Conservation (phyloP, 2,113 vertebrate species). For the Corythoichthys intestinalis region DNA sequence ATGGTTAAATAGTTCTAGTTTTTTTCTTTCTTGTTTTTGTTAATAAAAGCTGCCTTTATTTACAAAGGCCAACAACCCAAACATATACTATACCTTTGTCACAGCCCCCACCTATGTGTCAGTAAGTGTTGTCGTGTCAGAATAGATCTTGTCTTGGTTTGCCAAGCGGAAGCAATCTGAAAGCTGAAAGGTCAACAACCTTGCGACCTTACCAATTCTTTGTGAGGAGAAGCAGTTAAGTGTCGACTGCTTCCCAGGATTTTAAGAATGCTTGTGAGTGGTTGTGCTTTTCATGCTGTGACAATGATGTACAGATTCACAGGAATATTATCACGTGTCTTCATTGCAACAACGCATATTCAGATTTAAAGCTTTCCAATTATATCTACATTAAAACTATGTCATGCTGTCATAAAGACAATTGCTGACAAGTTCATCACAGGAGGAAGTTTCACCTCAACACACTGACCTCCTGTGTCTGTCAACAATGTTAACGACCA, state of each 20-base stretch:
- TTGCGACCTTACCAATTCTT: slow-evolving; percentile 40
- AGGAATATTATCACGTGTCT: slow-evolving; percentile 46
- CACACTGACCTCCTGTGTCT: slow-evolving; percentile 36
- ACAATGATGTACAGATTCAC: slow-evolving; percentile 54
- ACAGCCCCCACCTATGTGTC: slow-evolving; percentile 58
- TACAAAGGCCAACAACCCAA: slow-evolving; percentile 81
- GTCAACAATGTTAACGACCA: slow-evolving; percentile 50
- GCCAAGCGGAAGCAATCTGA: slow-evolving; percentile 36
- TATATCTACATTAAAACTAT: slow-evolving; percentile 32
- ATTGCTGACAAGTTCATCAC: slow-evolving; percentile 41
- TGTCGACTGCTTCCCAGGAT: slow-evolving; percentile 31
- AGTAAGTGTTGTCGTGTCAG: slow-evolving; percentile 61
- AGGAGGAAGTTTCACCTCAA: slow-evolving; percentile 3
- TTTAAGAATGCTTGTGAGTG: slow-evolving; percentile 45
- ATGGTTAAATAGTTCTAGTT: slow-evolving; percentile 76
- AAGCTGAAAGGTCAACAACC: slow-evolving; percentile 50
- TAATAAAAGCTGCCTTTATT: slow-evolving; percentile 93
- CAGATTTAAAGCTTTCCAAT: slow-evolving; percentile 26
- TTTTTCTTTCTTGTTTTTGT: background rate
- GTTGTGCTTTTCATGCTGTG: slow-evolving; percentile 56
- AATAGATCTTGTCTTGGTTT: slow-evolving; percentile 55
- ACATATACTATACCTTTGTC: slow-evolving; percentile 57
- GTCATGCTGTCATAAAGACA: slow-evolving; percentile 50
- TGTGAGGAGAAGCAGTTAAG: slow-evolving; percentile 40
- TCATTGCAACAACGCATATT: slow-evolving; percentile 35